phyloP scores from a whole-genome alignment of 2,888 invertebrate species.

The Myopa testacea region DNA sequence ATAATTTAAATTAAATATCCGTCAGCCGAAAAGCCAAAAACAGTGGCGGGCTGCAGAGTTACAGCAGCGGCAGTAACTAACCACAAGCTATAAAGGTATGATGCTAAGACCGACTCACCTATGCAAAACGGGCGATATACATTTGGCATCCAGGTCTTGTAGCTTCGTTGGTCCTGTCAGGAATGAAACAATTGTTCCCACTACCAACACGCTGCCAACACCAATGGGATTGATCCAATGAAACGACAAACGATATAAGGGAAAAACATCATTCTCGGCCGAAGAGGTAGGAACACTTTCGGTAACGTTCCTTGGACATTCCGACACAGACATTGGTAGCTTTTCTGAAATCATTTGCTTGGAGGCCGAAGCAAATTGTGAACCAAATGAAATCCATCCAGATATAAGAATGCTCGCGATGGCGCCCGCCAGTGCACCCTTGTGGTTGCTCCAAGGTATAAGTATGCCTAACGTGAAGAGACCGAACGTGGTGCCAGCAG shows the following conservation, averaged over 20 bases:
- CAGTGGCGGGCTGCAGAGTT: no score
- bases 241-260: constrained; percentile 82
- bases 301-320: constrained; percentile 61
- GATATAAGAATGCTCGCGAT: constrained; percentile 74
- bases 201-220: constrained; percentile 74
- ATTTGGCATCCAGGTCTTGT: constrained; percentile 71
- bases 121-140: constrained; percentile 74
- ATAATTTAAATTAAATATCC: no score
- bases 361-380: constrained; percentile 75
- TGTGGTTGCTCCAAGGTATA: constrained; percentile 82
- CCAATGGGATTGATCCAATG: constrained; percentile 86
- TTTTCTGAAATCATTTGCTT: constrained; percentile 73
- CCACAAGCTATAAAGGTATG: not conserved
- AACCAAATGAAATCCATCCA: constrained; percentile 76
- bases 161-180: constrained; percentile 71
- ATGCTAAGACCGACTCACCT: constrained; percentile 59
- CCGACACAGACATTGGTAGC: constrained; percentile 70
- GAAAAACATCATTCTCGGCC: constrained; percentile 74
- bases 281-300: constrained; percentile 48
- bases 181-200: constrained; percentile 77
- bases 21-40: no score
- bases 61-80: no score
- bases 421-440: constrained; percentile 74
- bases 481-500: constrained; percentile 85
- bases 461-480: constrained; percentile 86